Evolutionary conservation across 1,140 invertebrate genomes (phyloP).

Genomic region (Calephelis nemesis): DNA sequence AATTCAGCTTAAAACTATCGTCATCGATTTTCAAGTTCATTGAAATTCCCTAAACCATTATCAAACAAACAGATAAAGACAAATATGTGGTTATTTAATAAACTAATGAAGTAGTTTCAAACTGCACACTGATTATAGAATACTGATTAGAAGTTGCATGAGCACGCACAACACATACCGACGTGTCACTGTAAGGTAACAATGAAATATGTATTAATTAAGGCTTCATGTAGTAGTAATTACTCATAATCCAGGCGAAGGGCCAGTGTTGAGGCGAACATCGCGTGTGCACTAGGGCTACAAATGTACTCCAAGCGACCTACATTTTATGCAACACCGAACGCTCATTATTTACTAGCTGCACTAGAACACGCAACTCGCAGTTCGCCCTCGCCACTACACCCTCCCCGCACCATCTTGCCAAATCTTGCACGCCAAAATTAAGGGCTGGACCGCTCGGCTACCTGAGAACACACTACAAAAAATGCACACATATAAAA

Average conservation of each 20-base stretch:
- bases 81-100: slow-evolving; percentile 3
- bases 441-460: slow-evolving; percentile 38
- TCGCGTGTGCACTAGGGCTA: slow-evolving; percentile 54
- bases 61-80: no score
- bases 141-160: slow-evolving; percentile 6
- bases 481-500: slow-evolving; percentile 73
- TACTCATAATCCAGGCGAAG: slow-evolving; percentile 27
- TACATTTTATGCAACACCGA: slow-evolving; percentile 72
- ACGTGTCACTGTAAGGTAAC: slow-evolving; percentile 15
- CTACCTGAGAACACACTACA: slow-evolving; percentile 74
- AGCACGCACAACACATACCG: slow-evolving; percentile 11
- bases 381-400: slow-evolving; percentile 34
- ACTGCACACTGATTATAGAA: slow-evolving; percentile 6
- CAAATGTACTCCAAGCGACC: slow-evolving; percentile 67
- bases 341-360: slow-evolving; percentile 65
- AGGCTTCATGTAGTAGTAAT: slow-evolving; percentile 3
- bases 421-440: slow-evolving; percentile 28
- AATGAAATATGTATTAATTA: slow-evolving; percentile 16
- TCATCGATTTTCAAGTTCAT: slow-evolving; percentile 15
- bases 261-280: slow-evolving; percentile 52
- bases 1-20: slow-evolving; percentile 29
- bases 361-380: slow-evolving; percentile 52
- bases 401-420: slow-evolving; percentile 26
- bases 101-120: not conserved
- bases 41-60: not conserved